These are phyloP conservation scores for Lampris megalopsis DNA, from an alignment of 2,113 vertebrate species.

Conservation along the genomic window DNA sequence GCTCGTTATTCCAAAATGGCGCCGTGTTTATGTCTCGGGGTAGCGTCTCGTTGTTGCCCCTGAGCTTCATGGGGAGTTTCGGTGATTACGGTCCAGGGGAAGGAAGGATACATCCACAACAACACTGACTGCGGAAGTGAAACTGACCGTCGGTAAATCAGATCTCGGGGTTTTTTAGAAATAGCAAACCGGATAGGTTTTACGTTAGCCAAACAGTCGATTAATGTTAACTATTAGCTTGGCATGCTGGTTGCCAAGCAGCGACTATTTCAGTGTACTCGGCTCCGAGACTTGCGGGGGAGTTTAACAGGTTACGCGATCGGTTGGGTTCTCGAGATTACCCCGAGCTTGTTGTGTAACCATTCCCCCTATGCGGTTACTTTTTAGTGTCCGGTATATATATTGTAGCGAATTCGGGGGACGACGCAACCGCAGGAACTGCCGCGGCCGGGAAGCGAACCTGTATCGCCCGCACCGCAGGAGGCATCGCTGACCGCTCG, in stretches of 20 bases:
- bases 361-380: too few species aligned
- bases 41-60: constrained; percentile 44
- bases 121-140: background rate
- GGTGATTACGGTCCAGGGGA: background rate
- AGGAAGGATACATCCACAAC: constrained; percentile 1
- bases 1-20: constrained; percentile 73
- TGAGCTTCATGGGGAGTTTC: constrained; percentile 44
- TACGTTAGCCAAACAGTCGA: constrained; percentile 13
- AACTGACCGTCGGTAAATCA: constrained; percentile 35
- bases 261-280: too few species aligned
- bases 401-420: too few species aligned
- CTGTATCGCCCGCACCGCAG: too few species aligned
- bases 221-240: background rate
- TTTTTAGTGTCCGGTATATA: too few species aligned
- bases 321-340: too few species aligned
- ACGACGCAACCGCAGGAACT: too few species aligned
- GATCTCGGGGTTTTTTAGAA: constrained; percentile 4
- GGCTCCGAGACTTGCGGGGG: too few species aligned
- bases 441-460: too few species aligned
- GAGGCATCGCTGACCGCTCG: too few species aligned
- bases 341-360: too few species aligned
- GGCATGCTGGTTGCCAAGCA: background rate
- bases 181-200: constrained; percentile 25
- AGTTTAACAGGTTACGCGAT: too few species aligned
- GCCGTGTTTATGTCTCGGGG: constrained; percentile 74